Percentiles rank a stretch among this genome's conserved stretches.
phyloP scores from a whole-genome alignment of 2,888 invertebrate genomes.

The Crossocerus cetratus region DNA sequence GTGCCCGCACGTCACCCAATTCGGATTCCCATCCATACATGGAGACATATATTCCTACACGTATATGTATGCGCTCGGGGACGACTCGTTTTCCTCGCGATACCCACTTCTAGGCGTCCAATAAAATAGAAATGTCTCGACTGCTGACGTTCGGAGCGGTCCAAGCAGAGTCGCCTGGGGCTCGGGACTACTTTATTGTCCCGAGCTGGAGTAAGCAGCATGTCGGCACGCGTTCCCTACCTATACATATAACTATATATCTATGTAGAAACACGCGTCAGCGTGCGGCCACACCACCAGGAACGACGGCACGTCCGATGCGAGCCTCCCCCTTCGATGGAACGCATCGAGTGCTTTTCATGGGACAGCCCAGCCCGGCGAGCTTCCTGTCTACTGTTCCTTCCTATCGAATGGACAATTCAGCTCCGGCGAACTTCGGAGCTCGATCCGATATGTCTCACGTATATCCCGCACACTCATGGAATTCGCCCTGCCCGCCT shows the following conservation, averaged over 20 bases:
- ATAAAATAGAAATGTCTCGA: constrained; percentile 75
- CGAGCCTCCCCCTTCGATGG: constrained; percentile 40
- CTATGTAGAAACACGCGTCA: constrained; percentile 49
- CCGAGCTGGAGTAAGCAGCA: constrained; percentile 44
- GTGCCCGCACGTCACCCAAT: constrained; percentile 70
- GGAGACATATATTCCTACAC: constrained; percentile 38
- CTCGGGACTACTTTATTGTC: constrained; percentile 55
- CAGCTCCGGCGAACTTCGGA: not conserved
- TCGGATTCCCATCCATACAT: constrained; percentile 66
- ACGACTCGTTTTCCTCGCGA: constrained; percentile 48
- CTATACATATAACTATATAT: too few species aligned
- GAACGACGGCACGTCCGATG: constrained; percentile 32
- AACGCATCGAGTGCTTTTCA: constrained; percentile 55
- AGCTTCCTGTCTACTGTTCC: constrained; percentile 12
- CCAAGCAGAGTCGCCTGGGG: constrained; percentile 2
- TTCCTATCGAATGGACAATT: constrained; percentile 21
- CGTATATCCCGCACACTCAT: not conserved
- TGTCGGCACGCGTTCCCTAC: constrained; percentile 51
- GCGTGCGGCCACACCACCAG: constrained; percentile 21
- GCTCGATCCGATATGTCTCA: not conserved
- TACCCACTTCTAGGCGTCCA: constrained; percentile 68
- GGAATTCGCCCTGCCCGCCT: not conserved
- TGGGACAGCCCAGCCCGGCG: constrained; percentile 6
- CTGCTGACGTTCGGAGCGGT: constrained; percentile 56
- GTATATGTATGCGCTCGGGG: constrained; percentile 27